Percentiles rank a stretch among this genome's conserved stretches.
phyloP scores from a whole-genome alignment of 2,113 vertebrate species.

The Otis tarda region DNA sequence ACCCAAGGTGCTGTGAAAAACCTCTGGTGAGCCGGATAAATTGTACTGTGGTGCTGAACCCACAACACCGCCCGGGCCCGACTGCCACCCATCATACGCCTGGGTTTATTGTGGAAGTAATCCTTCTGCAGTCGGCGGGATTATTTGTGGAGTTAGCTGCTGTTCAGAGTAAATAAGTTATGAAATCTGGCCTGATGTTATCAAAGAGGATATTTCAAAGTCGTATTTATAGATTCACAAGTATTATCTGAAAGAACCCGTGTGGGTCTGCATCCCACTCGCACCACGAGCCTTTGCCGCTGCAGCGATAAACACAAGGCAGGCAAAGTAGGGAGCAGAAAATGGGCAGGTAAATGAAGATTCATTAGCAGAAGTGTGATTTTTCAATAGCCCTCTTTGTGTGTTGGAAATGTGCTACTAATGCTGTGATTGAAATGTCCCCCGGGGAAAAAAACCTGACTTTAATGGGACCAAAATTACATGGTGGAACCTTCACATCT shows the following conservation, averaged over 20 bases:
- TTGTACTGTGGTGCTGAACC: accelerated
- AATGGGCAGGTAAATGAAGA: not conserved
- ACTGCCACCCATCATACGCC: accelerated
- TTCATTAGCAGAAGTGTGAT: not conserved
- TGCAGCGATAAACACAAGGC: not conserved
- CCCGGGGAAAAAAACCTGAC: not conserved
- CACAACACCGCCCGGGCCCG: not conserved
- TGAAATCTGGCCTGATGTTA: constrained; percentile 24
- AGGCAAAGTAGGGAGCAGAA: not conserved
- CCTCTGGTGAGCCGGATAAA: accelerated
- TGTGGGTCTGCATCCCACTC: accelerated
- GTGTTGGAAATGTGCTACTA: not conserved
- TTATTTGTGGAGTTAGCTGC: constrained; percentile 8
- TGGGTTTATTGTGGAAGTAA: not conserved
- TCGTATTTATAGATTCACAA: not conserved
- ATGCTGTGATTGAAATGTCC: not conserved
- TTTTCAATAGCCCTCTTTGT: not conserved
- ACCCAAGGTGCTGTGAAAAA: not conserved
- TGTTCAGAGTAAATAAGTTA: constrained; percentile 22
- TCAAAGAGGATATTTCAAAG: constrained; percentile 9
- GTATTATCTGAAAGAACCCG: not conserved
- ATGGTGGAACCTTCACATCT: not conserved
- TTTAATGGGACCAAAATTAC: not conserved
- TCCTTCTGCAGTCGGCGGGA: not conserved
- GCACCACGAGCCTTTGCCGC: accelerated